Base-by-base conservation (phyloP, 2,113 vertebrate genomes). In the Phaethon lepturus region DNA sequence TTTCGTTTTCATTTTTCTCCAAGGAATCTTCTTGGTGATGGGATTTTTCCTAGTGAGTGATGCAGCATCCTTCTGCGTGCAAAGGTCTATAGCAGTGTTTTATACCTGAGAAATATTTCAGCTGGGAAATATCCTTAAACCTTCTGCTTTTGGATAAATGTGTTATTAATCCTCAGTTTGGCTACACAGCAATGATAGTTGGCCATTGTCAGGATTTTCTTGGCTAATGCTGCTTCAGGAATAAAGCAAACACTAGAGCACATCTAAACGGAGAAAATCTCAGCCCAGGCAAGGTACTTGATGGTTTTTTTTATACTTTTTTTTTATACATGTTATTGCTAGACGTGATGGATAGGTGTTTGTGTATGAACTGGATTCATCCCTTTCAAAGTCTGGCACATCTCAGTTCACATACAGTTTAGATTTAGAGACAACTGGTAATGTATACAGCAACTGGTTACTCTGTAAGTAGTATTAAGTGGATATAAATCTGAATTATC, bases 41-140 rank as follows among this genome's bases (percentile, higher is more conserved):
- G 22, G 10, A n/a, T 82, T 89, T 84, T 93, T 85, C n/a, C n/a
- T 76, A 16, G 29, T 71, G 22, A 79, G 25, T 62, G 68, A 85
- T 78, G 29, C 19, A 60, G 66, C 96, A 38, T 95, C 63, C 77
- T 85, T 87, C 93, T 52, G 58, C 33, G 17, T 86, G 56, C 56
- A 69, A 96, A 95, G 78, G 56, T 44, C 55, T 93, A 9, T 75
- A 60, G 63, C 44, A 56, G 28, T 88, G 59, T 90, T 96, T 97
- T 95, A 60, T 79, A 91, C 47, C 73, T 95, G 87, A 97, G 97
- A 96, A 92, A 58, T 68, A 72, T 91, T 92, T 94, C 42, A 42
- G 6, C 59, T 80, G 67, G 45, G 49, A 94, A 86, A 86, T 67
- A 42, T 56, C 53, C 66, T 92, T 86, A 77, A 89, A 84, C 20